Evolutionary conservation across 2,888 invertebrate genomes (phyloP), one percentile per base, ranked within the genome.

Genomic region (Nematopogon swammerdamellus): DNA sequence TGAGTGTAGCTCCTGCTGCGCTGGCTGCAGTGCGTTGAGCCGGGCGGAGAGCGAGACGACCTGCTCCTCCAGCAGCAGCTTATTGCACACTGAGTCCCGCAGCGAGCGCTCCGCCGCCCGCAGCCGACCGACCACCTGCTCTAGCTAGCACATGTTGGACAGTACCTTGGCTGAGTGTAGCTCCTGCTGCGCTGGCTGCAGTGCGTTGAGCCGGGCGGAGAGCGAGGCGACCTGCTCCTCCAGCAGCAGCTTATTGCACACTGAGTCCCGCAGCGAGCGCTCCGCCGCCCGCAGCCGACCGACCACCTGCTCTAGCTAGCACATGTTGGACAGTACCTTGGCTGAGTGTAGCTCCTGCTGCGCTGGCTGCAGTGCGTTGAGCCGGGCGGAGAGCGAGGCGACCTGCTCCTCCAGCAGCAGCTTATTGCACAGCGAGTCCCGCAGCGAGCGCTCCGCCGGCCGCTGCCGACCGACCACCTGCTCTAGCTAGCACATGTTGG

Each of bases 351-450:
- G 25, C 25, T 85, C 25, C 8, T 25, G 25, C 25, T 6, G 25
- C 25, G 25, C 4, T 0, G 85, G 84, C 58, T 86, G 85, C 55
- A 77, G 63, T 1, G 81, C 74, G n/a, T 81, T 80, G 1, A 88
- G 72, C 49, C 86, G 81, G 6, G 77, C 77, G 50, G 83, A 83
- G 49, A 91, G 80, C 61, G 83, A 82, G 50, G 85, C 80, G 20
- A 91, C 88, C 65, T 90, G 87, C 59, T 92, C 91, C 62, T 92
- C 92, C 17, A 92, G 61, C 47, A 92, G 59, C 51, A 91, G 62
- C 59, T 90, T 91, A 58, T 90, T 88, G 48, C 85, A 84, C 0
- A 89, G 79, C 0, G 85, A 77, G 48, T 88, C 86, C 4, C 85
- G 84, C 0, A 92, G 64, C 0, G 84, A 80, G 3, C 77, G 71